phyloP scores from a whole-genome alignment of 1,140 invertebrate species.

The Brachionus asplanchnoidis region DNA sequence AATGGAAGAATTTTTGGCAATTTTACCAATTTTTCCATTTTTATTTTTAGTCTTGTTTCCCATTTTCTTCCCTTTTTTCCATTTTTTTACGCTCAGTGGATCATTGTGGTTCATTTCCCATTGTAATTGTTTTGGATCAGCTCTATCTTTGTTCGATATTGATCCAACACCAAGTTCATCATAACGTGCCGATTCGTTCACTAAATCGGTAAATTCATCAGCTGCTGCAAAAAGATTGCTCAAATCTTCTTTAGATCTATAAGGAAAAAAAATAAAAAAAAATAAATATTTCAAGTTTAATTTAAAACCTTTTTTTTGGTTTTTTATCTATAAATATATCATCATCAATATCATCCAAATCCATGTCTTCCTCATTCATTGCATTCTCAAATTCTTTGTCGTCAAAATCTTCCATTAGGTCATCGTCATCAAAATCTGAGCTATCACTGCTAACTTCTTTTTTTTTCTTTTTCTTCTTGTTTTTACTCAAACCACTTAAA shows the following conservation, averaged over 20 bases:
- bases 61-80: conserved; percentile 1
- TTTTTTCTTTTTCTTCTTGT: conserved; percentile 34
- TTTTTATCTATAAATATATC: conserved; percentile 15
- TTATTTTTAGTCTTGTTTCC: not conserved
- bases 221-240: conserved; percentile 31
- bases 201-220: conserved; percentile 32
- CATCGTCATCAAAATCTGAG: conserved; percentile 34
- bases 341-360: not conserved
- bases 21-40: conserved; percentile 27
- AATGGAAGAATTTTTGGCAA: not conserved
- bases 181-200: conserved; percentile 9
- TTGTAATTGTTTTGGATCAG: conserved; percentile 39
- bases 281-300: not conserved
- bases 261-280: not conserved
- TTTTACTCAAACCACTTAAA: conserved; percentile 21
- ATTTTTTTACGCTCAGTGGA: not conserved
- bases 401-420: conserved; percentile 19
- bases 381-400: conserved; percentile 24
- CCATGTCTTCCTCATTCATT: conserved; percentile 30
- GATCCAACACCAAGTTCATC: conserved; percentile 39
- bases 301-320: not conserved
- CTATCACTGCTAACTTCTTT: not conserved
- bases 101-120: conserved; percentile 19
- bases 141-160: conserved; percentile 36
- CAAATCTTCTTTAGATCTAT: conserved; percentile 27